Evolutionary conservation across 2,888 invertebrate genomes (phyloP).

Genomic region (Spialia ferax): DNA sequence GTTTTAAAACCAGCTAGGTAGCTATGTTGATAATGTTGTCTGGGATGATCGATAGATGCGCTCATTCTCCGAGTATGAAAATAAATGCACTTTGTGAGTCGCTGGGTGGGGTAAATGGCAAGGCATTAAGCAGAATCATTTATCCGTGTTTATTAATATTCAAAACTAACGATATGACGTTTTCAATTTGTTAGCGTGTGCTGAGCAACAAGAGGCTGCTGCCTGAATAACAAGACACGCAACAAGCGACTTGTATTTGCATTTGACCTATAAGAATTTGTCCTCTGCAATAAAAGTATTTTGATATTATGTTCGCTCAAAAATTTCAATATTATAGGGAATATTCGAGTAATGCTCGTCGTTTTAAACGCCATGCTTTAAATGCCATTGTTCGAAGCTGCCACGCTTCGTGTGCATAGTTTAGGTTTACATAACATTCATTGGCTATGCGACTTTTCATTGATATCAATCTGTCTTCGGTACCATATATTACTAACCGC

Average conservation of each 20-base stretch:
- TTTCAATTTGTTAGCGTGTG: constrained; percentile 73
- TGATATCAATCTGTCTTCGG: constrained; percentile 64
- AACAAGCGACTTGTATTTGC: constrained; percentile 78
- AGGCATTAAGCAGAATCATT: constrained; percentile 64
- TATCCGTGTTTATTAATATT: constrained; percentile 77
- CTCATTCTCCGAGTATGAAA: not conserved
- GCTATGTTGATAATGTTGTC: not conserved
- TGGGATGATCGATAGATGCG: not conserved
- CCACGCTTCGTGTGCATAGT: constrained; percentile 46
- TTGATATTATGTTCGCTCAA: constrained; percentile 48
- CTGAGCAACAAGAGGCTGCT: constrained; percentile 63
- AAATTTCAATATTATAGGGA: constrained; percentile 29
- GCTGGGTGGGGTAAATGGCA: constrained; percentile 59
- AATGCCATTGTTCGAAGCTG: constrained; percentile 42
- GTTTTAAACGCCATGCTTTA: constrained; percentile 34
- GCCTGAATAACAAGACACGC: constrained; percentile 70
- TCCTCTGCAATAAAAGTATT: constrained; percentile 58
- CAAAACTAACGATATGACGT: constrained; percentile 75
- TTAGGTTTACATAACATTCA: constrained; percentile 49
- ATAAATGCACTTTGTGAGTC: constrained; percentile 57
- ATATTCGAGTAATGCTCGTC: constrained; percentile 34
- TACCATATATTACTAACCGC: constrained; percentile 59
- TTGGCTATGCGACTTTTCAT: constrained; percentile 60
- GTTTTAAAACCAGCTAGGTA: not conserved
- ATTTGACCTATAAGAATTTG: constrained; percentile 76